Percentiles rank a stretch among this genome's conserved stretches.
phyloP scores from a whole-genome alignment of 1,140 invertebrate species.

The Scaptomyza montana region DNA sequence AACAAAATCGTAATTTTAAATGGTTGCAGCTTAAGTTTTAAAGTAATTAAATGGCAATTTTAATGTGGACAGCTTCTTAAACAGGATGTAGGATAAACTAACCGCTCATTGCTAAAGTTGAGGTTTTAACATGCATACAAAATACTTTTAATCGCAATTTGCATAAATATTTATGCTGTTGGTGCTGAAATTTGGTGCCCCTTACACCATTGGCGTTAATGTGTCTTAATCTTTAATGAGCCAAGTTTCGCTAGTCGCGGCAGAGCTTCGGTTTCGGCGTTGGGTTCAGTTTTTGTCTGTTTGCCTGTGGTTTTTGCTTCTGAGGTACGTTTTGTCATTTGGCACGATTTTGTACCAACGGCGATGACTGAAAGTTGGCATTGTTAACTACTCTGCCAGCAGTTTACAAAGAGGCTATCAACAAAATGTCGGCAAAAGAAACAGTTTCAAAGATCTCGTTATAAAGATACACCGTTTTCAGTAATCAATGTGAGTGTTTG shows the following conservation, averaged over 20 bases:
- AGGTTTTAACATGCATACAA: slow-evolving; percentile 52
- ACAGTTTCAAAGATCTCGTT: slow-evolving; percentile 64
- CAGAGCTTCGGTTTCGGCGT: background rate
- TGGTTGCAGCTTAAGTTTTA: slow-evolving; percentile 38
- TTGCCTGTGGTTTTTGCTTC: slow-evolving; percentile 9
- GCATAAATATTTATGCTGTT: slow-evolving; percentile 81
- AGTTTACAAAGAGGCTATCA: slow-evolving; percentile 26
- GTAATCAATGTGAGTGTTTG: background rate
- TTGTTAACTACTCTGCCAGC: slow-evolving; percentile 59
- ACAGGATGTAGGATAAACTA: background rate
- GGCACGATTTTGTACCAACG: slow-evolving; percentile 31
- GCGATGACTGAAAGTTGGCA: slow-evolving; percentile 36
- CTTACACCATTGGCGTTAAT: slow-evolving; percentile 72
- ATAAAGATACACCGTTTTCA: slow-evolving; percentile 72
- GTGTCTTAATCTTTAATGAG: slow-evolving; percentile 81
- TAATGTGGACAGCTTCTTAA: slow-evolving; percentile 1
- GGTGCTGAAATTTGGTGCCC: slow-evolving; percentile 56
- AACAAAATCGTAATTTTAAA: slow-evolving; percentile 25
- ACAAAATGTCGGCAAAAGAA: slow-evolving; percentile 23
- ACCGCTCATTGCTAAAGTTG: slow-evolving; percentile 45
- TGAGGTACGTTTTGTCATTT: slow-evolving; percentile 52
- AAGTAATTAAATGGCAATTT: slow-evolving; percentile 74
- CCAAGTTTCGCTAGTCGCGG: slow-evolving; percentile 71
- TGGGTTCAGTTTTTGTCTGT: slow-evolving; percentile 11
- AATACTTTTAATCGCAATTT: slow-evolving; percentile 80